A percentile compares a stretch with the other conserved stretches of the same genome.
Conservation (phyloP, 2,888 invertebrate species). For the Stenchaetothrips biformis region DNA sequence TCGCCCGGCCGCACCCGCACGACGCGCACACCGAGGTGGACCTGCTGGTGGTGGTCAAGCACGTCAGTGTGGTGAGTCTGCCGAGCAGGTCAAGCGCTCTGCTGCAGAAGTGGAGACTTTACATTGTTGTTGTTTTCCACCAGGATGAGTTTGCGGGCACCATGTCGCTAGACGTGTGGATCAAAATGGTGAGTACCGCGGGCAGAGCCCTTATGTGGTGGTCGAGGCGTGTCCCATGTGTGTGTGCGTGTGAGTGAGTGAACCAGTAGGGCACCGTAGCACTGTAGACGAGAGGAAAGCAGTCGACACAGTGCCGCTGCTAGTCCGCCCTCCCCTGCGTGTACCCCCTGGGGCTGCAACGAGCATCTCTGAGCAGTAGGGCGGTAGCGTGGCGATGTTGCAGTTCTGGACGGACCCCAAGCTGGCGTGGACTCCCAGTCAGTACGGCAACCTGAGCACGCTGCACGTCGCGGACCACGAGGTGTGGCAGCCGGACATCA, state of each 20-base stretch:
- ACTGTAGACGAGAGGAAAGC: not conserved
- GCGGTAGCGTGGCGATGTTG: conserved; percentile 36
- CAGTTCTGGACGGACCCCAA: conserved; percentile 75
- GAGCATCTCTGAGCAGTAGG: conserved; percentile 16
- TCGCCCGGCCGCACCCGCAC: conserved; percentile 53
- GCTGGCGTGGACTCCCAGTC: conserved; percentile 62
- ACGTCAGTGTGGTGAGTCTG: conserved; percentile 54
- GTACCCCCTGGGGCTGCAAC: not conserved
- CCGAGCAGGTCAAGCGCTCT: not conserved
- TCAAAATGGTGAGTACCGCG: conserved; percentile 54
- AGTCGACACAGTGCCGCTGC: not conserved
- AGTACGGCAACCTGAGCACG: conserved; percentile 59
- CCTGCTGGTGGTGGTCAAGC: conserved; percentile 56
- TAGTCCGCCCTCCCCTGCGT: not conserved
- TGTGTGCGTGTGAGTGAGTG: not conserved
- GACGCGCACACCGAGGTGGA: conserved; percentile 50
- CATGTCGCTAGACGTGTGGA: conserved; percentile 56
- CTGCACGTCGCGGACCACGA: conserved; percentile 63
- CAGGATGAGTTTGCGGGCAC: conserved; percentile 57
- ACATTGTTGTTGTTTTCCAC: conserved; percentile 31
- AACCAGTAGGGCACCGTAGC: not conserved
- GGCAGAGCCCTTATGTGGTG: too few relatives aligned
- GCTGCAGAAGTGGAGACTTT: too few relatives aligned
- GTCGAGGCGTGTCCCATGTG: not conserved
- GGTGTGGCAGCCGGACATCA: conserved; percentile 74